Evolutionary conservation across 1,140 invertebrate genomes (phyloP), one percentile per base, ranked within the genome.

Genomic region (Zaprionus tsacasi): DNA sequence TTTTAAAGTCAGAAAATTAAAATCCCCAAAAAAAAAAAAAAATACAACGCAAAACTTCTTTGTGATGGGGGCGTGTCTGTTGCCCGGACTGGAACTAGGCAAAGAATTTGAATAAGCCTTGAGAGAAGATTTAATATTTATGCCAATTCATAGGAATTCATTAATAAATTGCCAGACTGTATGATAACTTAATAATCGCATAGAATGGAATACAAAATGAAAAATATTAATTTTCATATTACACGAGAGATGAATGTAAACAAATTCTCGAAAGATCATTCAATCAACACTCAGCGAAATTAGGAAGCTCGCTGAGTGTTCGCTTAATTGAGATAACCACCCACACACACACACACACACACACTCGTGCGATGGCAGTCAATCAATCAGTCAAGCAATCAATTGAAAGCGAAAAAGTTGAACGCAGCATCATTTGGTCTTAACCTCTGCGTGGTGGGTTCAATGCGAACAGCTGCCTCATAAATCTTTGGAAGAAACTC

Each of bases 321-420:
- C 25, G 21, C 68, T 45, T 86, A 86, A 87, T 86, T 87, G 82
- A 87, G 82, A 79, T 79, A 69, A 36, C 48, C 72, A 70, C 76
- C 67, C 76, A 76, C 76, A 66, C 35, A 56, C 65, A 79, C 70
- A 70, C 54, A 57, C 61, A 60, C 50, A 43, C 43, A 63, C 11
- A 64, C 40, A 56, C 50, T 30, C 27, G 57, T 57, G 52, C 56
- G 63, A 13, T 52, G 50, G 67, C 59, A 75, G 50, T 78, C 57
- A 70, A 64, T 76, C 76, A 78, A 54, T 73, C 59, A 70, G 60
- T 70, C 55, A 65, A 40, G 38, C 77, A 82, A 72, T 79, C 78
- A 54, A 87, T 71, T 83, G 73, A 89, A 88, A 89, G 85, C 83
- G 73, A 83, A 89, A 89, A 80, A 81, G 81, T 80, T 83, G 77